Conservation (phyloP, 2,113 vertebrate species). For the Eupsittula cactorum region DNA sequence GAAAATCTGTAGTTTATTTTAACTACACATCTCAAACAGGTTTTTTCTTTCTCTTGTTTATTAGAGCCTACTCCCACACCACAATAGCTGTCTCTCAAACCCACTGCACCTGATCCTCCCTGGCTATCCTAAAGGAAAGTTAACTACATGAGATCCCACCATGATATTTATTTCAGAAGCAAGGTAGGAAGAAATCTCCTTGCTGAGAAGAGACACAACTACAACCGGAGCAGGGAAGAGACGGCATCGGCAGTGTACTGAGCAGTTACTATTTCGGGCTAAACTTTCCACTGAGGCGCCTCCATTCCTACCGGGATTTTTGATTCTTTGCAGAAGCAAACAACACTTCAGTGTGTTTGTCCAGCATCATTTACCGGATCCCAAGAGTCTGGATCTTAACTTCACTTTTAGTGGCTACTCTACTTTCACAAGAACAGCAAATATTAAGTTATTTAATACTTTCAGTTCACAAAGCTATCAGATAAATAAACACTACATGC, state of each 20-base stretch:
- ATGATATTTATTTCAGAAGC: not conserved
- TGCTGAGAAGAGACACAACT: not conserved
- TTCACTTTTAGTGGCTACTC: not conserved
- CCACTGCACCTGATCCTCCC: not conserved
- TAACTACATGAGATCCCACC: not conserved
- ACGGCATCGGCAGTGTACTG: not conserved
- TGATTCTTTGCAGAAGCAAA: not conserved
- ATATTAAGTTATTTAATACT: not conserved
- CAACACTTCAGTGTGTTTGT: not conserved
- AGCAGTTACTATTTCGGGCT: conserved; percentile 29
- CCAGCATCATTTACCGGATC: not conserved
- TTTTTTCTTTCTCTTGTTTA: not conserved
- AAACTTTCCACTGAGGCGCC: not conserved
- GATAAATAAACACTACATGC: conserved; percentile 26
- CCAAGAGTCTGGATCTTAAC: not conserved
- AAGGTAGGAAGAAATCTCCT: not conserved
- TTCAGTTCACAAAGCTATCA: not conserved
- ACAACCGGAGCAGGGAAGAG: not conserved
- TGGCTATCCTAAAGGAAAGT: not conserved
- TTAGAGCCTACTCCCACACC: not conserved
- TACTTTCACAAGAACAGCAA: not conserved
- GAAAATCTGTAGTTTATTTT: not conserved
- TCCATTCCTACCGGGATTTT: not conserved
- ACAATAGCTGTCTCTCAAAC: not conserved
- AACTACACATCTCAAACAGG: not conserved